Conservation (phyloP, 1,140 invertebrate genomes). For the Drosophila pseudoananassae region DNA sequence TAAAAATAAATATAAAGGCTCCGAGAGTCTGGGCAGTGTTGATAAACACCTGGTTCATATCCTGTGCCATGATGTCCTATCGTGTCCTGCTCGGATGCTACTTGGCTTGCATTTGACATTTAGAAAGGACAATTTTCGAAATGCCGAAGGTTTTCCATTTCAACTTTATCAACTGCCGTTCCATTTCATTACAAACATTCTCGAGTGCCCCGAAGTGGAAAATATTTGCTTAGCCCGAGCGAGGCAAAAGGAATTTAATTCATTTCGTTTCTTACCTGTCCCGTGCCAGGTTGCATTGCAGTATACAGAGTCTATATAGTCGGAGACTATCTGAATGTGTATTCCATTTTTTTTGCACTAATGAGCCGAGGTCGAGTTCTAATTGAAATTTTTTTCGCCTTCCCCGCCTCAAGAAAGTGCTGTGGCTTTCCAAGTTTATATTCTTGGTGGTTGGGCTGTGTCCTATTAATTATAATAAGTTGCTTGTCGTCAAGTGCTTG, state of each 20-base stretch:
- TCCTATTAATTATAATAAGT: slow-evolving; percentile 44
- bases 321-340: not conserved
- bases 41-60: not conserved
- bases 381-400: slow-evolving; percentile 35
- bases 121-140: slow-evolving; percentile 3
- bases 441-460: not conserved
- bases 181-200: slow-evolving; percentile 2
- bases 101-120: slow-evolving; percentile 30
- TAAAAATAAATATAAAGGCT: not conserved
- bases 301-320: not conserved
- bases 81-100: slow-evolving; percentile 6
- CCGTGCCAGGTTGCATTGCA: not conserved
- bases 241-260: slow-evolving; percentile 19
- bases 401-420: slow-evolving; percentile 4
- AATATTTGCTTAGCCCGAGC: slow-evolving; percentile 24
- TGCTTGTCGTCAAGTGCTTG: slow-evolving; percentile 22
- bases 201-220: slow-evolving; percentile 8
- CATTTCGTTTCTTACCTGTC: slow-evolving; percentile 9
- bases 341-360: slow-evolving; percentile 17
- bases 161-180: too few species aligned
- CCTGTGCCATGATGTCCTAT: too few species aligned
- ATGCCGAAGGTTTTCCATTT: slow-evolving; percentile 32
- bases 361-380: slow-evolving; percentile 32
- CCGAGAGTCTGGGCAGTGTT: not conserved
- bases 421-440: slow-evolving; percentile 2